Conservation (phyloP, 2,888 invertebrate genomes). For the Lasioglossum figueresi region DNA sequence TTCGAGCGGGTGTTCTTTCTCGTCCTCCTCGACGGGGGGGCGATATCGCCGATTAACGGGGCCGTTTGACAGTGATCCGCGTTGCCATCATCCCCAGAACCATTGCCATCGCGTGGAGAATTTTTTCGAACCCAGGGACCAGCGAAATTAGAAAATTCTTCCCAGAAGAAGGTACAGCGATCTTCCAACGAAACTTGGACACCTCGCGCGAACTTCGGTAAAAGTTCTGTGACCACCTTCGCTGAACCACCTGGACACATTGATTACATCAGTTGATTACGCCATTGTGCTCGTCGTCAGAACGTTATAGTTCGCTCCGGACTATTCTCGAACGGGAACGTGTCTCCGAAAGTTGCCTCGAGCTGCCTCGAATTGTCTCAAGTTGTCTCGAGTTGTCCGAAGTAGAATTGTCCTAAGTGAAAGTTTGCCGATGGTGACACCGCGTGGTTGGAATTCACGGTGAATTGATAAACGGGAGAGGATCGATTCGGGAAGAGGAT, state of each 20-base stretch:
- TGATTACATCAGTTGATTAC: neutral
- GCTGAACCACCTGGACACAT: neutral
- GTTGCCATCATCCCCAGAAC: neutral
- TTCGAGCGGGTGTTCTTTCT: constrained; percentile 63
- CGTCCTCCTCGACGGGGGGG: constrained; percentile 29
- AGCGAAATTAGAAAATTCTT: neutral
- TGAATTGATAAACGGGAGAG: neutral
- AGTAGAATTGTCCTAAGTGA: neutral
- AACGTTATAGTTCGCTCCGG: neutral
- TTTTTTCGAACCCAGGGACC: neutral
- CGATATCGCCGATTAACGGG: constrained; percentile 46
- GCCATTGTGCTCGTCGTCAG: neutral
- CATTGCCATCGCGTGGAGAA: neutral
- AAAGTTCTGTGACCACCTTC: constrained; percentile 23
- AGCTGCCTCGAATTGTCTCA: neutral
- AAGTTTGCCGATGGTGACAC: neutral
- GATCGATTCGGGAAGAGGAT: neutral
- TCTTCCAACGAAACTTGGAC: neutral
- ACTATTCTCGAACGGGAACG: neutral
- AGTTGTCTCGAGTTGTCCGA: neutral
- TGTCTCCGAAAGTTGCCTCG: neutral
- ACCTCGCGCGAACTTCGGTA: neutral
- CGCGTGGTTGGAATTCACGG: neutral
- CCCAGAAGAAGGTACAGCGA: neutral
- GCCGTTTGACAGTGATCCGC: constrained; percentile 16